Conservation (phyloP, 2,888 invertebrate species). For the Netelia virgata region DNA sequence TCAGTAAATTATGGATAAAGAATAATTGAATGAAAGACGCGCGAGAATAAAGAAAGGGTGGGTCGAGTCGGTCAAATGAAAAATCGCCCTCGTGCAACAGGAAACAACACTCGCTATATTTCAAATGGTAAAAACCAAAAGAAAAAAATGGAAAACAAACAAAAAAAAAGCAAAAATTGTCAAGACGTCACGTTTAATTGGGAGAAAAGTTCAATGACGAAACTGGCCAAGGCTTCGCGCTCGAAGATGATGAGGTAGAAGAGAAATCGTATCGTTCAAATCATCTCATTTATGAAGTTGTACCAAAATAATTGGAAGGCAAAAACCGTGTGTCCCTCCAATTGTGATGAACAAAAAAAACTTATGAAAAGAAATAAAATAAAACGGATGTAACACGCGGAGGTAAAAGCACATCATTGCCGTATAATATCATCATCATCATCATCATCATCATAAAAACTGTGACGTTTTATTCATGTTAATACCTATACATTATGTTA, state of each 20-base stretch:
- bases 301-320: conserved; percentile 39
- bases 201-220: conserved; percentile 29
- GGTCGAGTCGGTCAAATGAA: conserved; percentile 35
- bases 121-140: conserved; percentile 44
- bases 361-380: conserved; percentile 10
- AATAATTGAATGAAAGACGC: conserved; percentile 14
- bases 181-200: conserved; percentile 54
- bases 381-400: conserved; percentile 13
- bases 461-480: conserved; percentile 78
- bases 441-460: conserved; percentile 72
- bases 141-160: conserved; percentile 28
- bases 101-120: conserved; percentile 59
- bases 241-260: conserved; percentile 47
- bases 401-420: conserved; percentile 32
- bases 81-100: conserved; percentile 20
- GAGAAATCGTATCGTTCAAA: conserved; percentile 42
- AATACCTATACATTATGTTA: conserved; percentile 77
- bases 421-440: conserved; percentile 14
- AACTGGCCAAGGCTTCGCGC: conserved; percentile 53
- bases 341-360: neutral
- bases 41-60: conserved; percentile 19
- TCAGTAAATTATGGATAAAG: conserved; percentile 87
- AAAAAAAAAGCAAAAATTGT: conserved; percentile 20
- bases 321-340: conserved; percentile 6
- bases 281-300: conserved; percentile 45